phyloP scores from a whole-genome alignment of 2,888 invertebrate species.

The Strigamia transsilvanica region DNA sequence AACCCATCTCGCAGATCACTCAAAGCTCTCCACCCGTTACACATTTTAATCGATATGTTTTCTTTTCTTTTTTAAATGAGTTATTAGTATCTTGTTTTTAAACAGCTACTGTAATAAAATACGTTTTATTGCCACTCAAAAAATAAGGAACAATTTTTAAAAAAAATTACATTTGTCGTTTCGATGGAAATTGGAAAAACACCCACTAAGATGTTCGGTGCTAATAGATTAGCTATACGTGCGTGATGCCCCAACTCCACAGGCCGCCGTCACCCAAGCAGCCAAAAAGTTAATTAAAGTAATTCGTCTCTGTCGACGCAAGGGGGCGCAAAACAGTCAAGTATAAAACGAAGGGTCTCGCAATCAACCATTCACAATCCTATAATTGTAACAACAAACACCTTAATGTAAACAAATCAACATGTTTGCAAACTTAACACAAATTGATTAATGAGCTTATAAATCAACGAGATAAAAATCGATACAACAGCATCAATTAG shows the following conservation, averaged over 20 bases:
- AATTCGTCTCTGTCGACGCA: constrained; percentile 52
- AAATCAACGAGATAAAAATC: constrained; percentile 8
- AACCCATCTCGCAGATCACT: constrained; percentile 22
- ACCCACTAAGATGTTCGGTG: constrained; percentile 7
- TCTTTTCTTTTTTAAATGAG: neutral
- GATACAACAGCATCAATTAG: neutral
- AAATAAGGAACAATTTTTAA: neutral
- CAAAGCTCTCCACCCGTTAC: constrained; percentile 23
- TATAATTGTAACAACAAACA: constrained; percentile 8
- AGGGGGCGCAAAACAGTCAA: constrained; percentile 8
- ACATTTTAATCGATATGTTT: neutral
- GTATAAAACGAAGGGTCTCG: constrained; percentile 2
- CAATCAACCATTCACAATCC: constrained; percentile 2
- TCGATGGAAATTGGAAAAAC: neutral
- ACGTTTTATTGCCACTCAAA: neutral
- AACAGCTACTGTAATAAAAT: neutral
- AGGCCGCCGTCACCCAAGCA: constrained; percentile 23
- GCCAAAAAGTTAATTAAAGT: constrained; percentile 53
- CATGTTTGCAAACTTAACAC: neutral
- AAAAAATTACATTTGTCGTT: neutral
- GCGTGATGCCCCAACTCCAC: constrained; percentile 32
- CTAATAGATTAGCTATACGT: constrained; percentile 51
- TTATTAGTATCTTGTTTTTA: neutral
- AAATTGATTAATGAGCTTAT: constrained; percentile 2
- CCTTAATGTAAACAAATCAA: neutral